Evolutionary conservation across 2,888 invertebrate genomes (phyloP), one percentile per base, ranked within the genome.

Genomic region (Gandaritis pyraliata): DNA sequence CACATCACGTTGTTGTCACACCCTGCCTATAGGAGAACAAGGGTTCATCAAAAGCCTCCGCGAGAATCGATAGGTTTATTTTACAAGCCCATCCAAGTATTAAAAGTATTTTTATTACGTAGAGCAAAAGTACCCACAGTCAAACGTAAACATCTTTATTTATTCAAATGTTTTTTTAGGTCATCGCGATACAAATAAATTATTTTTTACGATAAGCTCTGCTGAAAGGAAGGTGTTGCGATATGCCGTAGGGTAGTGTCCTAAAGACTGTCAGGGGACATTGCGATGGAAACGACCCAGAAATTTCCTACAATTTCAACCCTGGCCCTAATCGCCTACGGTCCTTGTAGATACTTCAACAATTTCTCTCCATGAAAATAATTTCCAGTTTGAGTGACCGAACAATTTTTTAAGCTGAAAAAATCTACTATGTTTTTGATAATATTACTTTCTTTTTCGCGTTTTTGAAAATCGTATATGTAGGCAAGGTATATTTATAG

Each of bases 271-370:
- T 59, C 68, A 58, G 64, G 65, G 58, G 61, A 69, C 60, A 62
- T 55, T 58, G 58, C 60, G 63, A 61, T 65, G 61, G 57, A 57
- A 53, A 48, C 59, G 65, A 63, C 64, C 61, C 69, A 65, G 57
- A 69, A 64, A 60, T 63, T 60, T 50, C 53, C 65, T 65, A 65
- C 64, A 64, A 66, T 64, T 66, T 56, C 61, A 65, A 59, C 63
- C 63, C 60, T 65, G 60, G 68, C 53, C 62, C 66, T 70, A 70
- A 70, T 70, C 66, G 66, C 65, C 59, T 61, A 65, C 67, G 62
- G 62, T 61, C 68, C 63, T 52, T 46, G 57, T 47, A 62, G 48
- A 33, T 61, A 59, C 65, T 69, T 65, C 58, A 64, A 65, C 62
- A 66, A 66, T 66, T 65, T 62, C 56, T 15, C 33, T 33, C 54